A percentile compares a stretch with the other conserved stretches of the same genome.
Evolutionary conservation across 2,113 vertebrate species (phyloP).

Genomic region (Orientallactaga bullata): DNA sequence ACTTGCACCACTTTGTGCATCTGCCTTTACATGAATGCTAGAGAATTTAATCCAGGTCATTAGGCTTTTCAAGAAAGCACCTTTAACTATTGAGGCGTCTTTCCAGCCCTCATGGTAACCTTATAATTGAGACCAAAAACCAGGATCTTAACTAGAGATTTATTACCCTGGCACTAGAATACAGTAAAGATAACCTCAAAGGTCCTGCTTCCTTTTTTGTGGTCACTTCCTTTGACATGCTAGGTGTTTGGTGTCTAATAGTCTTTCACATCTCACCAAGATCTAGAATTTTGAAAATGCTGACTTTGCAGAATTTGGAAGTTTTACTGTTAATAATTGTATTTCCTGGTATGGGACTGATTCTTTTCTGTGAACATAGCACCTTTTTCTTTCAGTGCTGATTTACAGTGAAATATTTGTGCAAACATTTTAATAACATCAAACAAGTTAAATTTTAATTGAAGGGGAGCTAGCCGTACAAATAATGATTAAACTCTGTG

Average conservation of each 20-base stretch:
- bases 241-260: slow-evolving; percentile 28
- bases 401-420: slow-evolving; percentile 39
- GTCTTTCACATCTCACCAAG: background rate
- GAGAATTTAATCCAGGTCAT: no score
- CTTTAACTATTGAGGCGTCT: no score
- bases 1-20: no score
- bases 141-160: background rate
- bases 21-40: no score
- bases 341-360: slow-evolving; percentile 13
- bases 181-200: background rate
- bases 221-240: slow-evolving; percentile 14
- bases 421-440: slow-evolving; percentile 21
- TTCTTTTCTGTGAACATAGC: slow-evolving; percentile 8
- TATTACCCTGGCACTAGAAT: background rate
- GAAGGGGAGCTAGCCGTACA: background rate
- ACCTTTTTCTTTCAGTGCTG: slow-evolving; percentile 32
- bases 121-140: background rate
- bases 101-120: no score
- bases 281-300: slow-evolving; percentile 41
- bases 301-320: slow-evolving; percentile 55
- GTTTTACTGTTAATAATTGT: slow-evolving; percentile 28
- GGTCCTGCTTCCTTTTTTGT: background rate
- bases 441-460: slow-evolving; percentile 33
- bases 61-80: no score
- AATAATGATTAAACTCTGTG: slow-evolving; percentile 7